phyloP scores from a whole-genome alignment of 2,888 invertebrate species.

The Sinohyriopsis cumingii region DNA sequence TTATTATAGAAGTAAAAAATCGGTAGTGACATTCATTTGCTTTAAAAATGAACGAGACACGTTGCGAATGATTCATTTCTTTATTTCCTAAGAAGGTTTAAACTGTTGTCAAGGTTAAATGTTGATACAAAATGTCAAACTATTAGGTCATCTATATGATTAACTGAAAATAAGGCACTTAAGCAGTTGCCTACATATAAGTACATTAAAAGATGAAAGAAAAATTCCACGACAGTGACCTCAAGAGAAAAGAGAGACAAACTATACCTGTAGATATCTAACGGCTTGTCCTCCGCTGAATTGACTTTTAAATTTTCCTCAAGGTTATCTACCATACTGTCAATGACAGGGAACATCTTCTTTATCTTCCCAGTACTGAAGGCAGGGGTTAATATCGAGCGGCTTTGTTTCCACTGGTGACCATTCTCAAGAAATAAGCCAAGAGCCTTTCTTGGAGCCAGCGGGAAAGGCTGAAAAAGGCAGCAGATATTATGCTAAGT shows the following conservation, averaged over 20 bases:
- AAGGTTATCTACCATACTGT: slow-evolving; percentile 59
- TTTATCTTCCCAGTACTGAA: slow-evolving; percentile 74
- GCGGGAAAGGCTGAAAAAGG: slow-evolving; percentile 60
- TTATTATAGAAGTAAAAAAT: not conserved
- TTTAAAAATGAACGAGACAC: too few relatives aligned
- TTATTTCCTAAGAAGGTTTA: too few relatives aligned
- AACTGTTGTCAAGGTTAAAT: too few relatives aligned
- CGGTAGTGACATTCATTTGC: too few relatives aligned
- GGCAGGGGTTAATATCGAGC: slow-evolving; percentile 73
- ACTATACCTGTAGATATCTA: slow-evolving; percentile 70
- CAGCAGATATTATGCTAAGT: not conserved
- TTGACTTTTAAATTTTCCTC: slow-evolving; percentile 67
- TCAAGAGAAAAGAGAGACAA: too few relatives aligned
- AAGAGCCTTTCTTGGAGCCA: slow-evolving; percentile 60
- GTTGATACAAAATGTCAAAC: too few relatives aligned
- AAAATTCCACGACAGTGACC: too few relatives aligned
- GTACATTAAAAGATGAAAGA: too few relatives aligned
- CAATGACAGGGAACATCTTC: slow-evolving; percentile 72
- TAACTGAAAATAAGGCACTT: too few relatives aligned
- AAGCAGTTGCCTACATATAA: too few relatives aligned
- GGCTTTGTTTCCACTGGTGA: slow-evolving; percentile 74
- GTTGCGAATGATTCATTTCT: too few relatives aligned
- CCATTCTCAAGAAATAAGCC: slow-evolving; percentile 71
- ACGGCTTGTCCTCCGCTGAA: slow-evolving; percentile 47
- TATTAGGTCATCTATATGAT: too few relatives aligned